phyloP scores from a whole-genome alignment of 2,888 invertebrate species.

The Lamproptera curius region DNA sequence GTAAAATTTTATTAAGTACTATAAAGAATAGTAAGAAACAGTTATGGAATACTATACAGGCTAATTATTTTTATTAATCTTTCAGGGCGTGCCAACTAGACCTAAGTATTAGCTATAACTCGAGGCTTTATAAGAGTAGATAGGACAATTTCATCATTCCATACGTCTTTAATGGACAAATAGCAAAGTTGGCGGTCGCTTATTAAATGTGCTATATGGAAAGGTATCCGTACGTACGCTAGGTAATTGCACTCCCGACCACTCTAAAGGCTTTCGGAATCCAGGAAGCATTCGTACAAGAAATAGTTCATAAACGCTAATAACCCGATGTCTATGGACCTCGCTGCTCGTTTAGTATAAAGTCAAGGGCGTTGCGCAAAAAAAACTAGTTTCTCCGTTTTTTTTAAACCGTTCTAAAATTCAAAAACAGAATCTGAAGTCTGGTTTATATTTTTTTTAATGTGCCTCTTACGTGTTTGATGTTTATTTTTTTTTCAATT shows the following conservation, averaged over 20 bases:
- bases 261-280: constrained; percentile 14
- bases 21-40: too few species aligned
- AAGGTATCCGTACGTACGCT: constrained; percentile 10
- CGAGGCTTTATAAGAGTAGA: not conserved
- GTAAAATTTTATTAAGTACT: too few species aligned
- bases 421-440: not conserved
- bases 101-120: constrained; percentile 1
- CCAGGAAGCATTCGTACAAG: constrained; percentile 5
- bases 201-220: constrained; percentile 18
- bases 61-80: too few species aligned
- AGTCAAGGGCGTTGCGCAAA: not conserved
- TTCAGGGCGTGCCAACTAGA: not conserved
- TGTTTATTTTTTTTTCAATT: not conserved
- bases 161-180: constrained; percentile 12
- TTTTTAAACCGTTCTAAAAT: not conserved
- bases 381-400: too few species aligned
- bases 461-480: not conserved
- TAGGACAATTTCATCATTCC: constrained; percentile 15
- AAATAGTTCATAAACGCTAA: constrained; percentile 10
- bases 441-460: not conserved
- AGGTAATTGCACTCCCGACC: constrained; percentile 4
- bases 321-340: not conserved
- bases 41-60: too few species aligned
- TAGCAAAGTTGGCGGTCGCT: constrained; percentile 6
- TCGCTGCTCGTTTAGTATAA: not conserved